phyloP scores from a whole-genome alignment of 2,113 vertebrate genomes.

The Zeus faber region DNA sequence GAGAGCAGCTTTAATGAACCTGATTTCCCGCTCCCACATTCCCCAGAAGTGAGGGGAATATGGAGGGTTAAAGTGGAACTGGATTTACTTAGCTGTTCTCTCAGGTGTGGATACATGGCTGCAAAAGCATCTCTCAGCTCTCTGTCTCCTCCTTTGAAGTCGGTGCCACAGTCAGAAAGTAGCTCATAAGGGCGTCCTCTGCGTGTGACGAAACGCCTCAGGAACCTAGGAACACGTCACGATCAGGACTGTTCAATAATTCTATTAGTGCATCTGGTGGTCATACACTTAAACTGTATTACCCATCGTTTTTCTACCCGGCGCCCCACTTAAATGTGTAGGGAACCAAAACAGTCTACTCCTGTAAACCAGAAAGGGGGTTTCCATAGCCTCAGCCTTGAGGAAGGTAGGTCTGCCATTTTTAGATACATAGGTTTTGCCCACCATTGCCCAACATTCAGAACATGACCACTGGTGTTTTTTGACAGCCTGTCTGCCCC shows the following conservation, averaged over 20 bases:
- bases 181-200: not conserved
- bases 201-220: not conserved
- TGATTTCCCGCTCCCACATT: not conserved
- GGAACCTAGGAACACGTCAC: not conserved
- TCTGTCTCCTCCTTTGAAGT: not conserved
- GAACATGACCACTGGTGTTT: not conserved
- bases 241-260: no score
- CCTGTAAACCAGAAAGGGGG: constrained; percentile 6
- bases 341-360: constrained; percentile 18
- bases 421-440: not conserved
- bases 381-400: constrained; percentile 2
- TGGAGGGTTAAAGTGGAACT: no score
- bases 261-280: not conserved
- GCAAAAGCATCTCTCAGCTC: no score
- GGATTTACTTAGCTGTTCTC: no score
- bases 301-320: constrained; percentile 21
- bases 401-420: constrained; percentile 9
- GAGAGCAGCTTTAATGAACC: not conserved
- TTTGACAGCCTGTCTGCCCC: not conserved
- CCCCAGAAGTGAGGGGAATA: not conserved
- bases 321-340: not conserved
- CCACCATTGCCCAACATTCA: constrained; percentile 12
- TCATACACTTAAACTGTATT: constrained; percentile 12
- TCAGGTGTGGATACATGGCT: no score
- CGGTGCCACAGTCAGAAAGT: not conserved